Conservation (phyloP, 2,797 vertebrate species). For the Muscicapa striata region DNA sequence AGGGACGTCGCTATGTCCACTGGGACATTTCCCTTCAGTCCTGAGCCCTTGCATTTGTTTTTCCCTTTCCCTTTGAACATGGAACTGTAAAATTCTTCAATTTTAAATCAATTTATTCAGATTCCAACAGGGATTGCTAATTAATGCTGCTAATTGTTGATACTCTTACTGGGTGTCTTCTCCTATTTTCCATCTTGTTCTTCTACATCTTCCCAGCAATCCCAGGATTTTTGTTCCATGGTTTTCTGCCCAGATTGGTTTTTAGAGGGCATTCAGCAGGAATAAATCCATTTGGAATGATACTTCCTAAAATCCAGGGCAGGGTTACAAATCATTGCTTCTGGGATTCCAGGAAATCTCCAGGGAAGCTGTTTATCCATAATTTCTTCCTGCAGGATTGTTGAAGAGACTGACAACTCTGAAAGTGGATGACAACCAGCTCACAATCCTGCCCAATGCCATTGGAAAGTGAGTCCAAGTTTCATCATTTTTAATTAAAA, state of each 20-base stretch:
- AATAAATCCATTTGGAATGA: background rate
- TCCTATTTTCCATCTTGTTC: background rate
- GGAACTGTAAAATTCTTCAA: background rate
- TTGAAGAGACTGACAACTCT: conserved; percentile 96
- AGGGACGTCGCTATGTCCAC: background rate
- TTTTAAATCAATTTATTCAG: background rate
- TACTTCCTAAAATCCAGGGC: background rate
- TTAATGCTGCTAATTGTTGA: background rate
- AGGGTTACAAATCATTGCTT: background rate
- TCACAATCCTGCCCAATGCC: conserved; percentile 93
- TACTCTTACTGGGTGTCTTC: background rate
- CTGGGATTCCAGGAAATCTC: background rate
- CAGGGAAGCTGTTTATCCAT: background rate
- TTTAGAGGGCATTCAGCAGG: background rate
- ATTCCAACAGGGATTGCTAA: background rate
- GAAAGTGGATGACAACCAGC: conserved; percentile 99
- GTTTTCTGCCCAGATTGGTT: background rate
- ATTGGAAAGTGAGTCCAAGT: conserved; percentile 90
- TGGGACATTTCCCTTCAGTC: background rate
- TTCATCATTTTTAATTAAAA: background rate
- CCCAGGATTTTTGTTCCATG: background rate
- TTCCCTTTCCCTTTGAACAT: background rate
- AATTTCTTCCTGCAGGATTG: conserved; percentile 80
- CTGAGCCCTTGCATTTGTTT: fast-evolving
- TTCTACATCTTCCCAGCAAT: background rate